These are phyloP conservation scores for Euproctis similis DNA, from an alignment of 2,888 invertebrate genomes.

Conservation along the genomic window DNA sequence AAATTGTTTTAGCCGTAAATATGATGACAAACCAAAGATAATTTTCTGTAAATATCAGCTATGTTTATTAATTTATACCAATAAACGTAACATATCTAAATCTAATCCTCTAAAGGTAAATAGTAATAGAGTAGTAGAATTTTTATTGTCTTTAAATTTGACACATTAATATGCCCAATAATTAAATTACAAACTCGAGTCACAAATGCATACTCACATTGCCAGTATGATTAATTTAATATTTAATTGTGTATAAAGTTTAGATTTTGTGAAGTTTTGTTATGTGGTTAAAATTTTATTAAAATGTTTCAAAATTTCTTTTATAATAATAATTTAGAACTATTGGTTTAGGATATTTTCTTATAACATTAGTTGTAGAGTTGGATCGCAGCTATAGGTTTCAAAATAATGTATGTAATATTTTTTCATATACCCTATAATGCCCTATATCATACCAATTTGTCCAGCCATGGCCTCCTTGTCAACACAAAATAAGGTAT, in stretches of 20 bases:
- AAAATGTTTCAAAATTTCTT: constrained; percentile 1
- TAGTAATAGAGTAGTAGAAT: constrained; percentile 5
- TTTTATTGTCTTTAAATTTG: constrained; percentile 5
- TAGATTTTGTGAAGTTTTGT: constrained; percentile 3
- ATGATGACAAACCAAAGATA: constrained; percentile 28
- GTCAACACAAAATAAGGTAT: too few species aligned
- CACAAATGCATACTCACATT: too few species aligned
- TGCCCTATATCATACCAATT: too few species aligned
- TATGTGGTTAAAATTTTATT: constrained; percentile 2
- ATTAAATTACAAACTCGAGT: too few species aligned
- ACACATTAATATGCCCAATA: neutral
- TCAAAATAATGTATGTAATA: too few species aligned
- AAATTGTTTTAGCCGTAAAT: constrained; percentile 26
- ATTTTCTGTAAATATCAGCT: constrained; percentile 27
- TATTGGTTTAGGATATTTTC: too few species aligned
- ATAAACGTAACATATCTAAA: constrained; percentile 16
- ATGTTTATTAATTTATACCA: constrained; percentile 23
- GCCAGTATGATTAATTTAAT: too few species aligned
- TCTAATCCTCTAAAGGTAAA: constrained; percentile 6
- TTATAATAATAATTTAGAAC: too few species aligned
- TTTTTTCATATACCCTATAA: too few species aligned
- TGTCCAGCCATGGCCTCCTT: too few species aligned
- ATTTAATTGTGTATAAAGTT: neutral
- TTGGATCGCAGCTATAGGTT: too few species aligned
- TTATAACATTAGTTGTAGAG: too few species aligned